Conservation (phyloP, 2,113 vertebrate genomes). For the Esox niger region DNA sequence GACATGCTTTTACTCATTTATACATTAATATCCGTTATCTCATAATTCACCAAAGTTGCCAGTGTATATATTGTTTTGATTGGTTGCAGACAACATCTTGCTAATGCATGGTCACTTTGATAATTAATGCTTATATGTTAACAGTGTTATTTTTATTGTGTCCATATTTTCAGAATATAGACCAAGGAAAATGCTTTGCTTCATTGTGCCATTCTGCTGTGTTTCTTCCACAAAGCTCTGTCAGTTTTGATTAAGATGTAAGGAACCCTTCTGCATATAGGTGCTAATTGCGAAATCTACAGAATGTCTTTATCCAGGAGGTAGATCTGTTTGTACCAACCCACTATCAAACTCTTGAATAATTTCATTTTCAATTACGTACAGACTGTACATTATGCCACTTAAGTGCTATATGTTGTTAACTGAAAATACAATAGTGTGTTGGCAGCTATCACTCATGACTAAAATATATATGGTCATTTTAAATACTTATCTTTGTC, state of each 20-base stretch:
- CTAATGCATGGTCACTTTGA: too few relatives aligned
- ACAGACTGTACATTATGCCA: neutral
- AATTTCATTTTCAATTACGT: neutral
- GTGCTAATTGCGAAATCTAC: neutral
- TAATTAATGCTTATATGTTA: too few relatives aligned
- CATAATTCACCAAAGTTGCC: too few relatives aligned
- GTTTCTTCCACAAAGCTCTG: too few relatives aligned
- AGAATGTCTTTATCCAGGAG: neutral
- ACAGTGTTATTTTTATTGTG: too few relatives aligned
- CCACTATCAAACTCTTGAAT: neutral
- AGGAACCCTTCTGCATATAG: neutral
- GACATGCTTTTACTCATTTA: too few relatives aligned
- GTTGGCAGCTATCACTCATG: neutral
- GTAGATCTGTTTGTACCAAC: neutral
- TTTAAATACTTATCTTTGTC: constrained; percentile 4
- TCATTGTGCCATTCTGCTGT: too few relatives aligned
- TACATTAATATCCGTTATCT: too few relatives aligned
- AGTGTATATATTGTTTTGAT: too few relatives aligned
- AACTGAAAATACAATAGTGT: neutral
- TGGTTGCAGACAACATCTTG: too few relatives aligned
- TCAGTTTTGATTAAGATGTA: neutral
- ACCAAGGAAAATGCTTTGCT: neutral
- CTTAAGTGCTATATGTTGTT: constrained; percentile 5
- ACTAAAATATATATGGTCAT: neutral
- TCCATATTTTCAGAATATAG: too few relatives aligned